A percentile compares a stretch with the other conserved stretches of the same genome.
Conservation (phyloP, 2,888 invertebrate species). For the Dyspetes luteomarginatus region DNA sequence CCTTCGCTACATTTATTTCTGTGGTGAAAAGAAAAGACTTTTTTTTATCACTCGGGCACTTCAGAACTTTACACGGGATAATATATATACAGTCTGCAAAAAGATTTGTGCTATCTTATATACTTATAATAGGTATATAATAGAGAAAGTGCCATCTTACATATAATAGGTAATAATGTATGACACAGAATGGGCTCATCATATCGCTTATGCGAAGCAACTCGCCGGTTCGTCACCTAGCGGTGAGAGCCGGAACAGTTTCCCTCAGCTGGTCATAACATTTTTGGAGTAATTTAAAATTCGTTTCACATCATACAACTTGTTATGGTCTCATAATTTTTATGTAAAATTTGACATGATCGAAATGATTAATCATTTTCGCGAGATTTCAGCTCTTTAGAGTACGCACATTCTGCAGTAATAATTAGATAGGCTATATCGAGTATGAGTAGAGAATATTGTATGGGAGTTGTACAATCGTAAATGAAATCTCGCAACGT, state of each 20-base stretch:
- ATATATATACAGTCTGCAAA: too few species aligned
- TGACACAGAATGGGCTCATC: too few species aligned
- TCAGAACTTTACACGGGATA: too few species aligned
- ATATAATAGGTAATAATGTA: too few species aligned
- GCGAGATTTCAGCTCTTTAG: neutral
- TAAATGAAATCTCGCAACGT: slow-evolving; percentile 34
- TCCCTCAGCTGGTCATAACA: neutral
- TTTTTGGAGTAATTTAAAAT: neutral
- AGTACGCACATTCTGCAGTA: neutral
- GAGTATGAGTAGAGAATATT: neutral
- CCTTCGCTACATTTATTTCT: neutral
- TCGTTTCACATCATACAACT: neutral
- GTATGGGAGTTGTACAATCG: slow-evolving; percentile 20
- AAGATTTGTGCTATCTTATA: too few species aligned
- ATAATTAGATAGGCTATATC: slow-evolving; percentile 13
- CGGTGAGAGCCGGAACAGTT: neutral
- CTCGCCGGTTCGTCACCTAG: slow-evolving; percentile 3
- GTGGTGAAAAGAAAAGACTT: too few species aligned
- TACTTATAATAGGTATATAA: too few species aligned
- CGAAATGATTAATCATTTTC: slow-evolving; percentile 6
- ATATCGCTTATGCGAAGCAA: neutral
- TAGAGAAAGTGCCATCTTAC: too few species aligned
- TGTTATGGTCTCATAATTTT: neutral
- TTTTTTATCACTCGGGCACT: too few species aligned
- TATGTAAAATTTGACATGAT: slow-evolving; percentile 2